phyloP scores from a whole-genome alignment of 2,888 invertebrate genomes.

The Papilio protenor region DNA sequence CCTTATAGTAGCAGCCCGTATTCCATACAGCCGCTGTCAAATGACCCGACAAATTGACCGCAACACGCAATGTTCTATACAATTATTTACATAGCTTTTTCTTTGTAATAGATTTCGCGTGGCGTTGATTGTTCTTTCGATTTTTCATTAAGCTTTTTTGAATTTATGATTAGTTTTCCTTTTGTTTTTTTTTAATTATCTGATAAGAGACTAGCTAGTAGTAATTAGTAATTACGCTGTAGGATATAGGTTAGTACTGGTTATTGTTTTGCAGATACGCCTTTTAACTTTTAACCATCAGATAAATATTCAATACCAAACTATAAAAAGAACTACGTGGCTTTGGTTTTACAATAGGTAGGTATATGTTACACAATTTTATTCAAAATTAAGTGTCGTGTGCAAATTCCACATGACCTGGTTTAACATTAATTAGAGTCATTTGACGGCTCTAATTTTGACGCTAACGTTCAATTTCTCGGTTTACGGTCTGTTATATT shows the following conservation, averaged over 20 bases:
- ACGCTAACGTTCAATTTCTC: constrained; percentile 56
- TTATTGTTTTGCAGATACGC: neutral
- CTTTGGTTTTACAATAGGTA: neutral
- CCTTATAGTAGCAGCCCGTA: constrained; percentile 68
- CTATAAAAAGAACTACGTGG: neutral
- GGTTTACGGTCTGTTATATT: constrained; percentile 58
- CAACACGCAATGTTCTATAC: constrained; percentile 74
- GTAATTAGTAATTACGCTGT: neutral
- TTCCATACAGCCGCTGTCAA: constrained; percentile 71
- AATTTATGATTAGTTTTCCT: neutral
- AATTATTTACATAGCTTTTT: constrained; percentile 52
- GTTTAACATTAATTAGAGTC: constrained; percentile 53
- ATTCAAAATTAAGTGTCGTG: constrained; percentile 44
- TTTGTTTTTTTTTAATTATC: constrained; percentile 16
- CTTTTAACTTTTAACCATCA: neutral
- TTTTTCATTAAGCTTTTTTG: constrained; percentile 26
- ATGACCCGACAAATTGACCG: constrained; percentile 80
- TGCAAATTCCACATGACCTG: constrained; percentile 42
- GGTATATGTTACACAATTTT: constrained; percentile 34
- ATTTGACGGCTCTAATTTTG: constrained; percentile 60
- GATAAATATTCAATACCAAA: neutral
- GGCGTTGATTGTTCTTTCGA: constrained; percentile 36
- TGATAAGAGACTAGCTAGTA: constrained; percentile 1
- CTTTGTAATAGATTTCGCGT: constrained; percentile 51
- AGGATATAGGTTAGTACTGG: neutral